Percentiles rank a stretch among this genome's conserved stretches.
Evolutionary conservation across 2,797 vertebrate species (phyloP).

Genomic region (Sphenopsis melanotis): DNA sequence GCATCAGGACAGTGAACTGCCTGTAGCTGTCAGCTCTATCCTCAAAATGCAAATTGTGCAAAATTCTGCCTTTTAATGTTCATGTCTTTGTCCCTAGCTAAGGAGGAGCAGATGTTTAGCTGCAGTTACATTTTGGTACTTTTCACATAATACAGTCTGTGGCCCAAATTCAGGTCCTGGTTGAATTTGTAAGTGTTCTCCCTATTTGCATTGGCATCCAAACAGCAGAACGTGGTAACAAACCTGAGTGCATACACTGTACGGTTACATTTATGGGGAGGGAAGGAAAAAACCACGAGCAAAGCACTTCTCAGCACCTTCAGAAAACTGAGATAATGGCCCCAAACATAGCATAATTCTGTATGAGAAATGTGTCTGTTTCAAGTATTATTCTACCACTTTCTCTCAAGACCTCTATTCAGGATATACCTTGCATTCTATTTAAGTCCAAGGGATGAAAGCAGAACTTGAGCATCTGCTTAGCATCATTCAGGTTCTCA

Average conservation of each 20-base stretch:
- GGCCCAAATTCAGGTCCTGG: neutral
- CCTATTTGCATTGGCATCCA: neutral
- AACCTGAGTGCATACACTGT: neutral
- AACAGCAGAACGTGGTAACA: neutral
- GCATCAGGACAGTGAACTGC: neutral
- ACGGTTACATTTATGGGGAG: neutral
- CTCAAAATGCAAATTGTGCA: neutral
- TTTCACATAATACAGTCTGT: neutral
- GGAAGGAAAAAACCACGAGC: neutral
- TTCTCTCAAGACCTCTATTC: neutral
- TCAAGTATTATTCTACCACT: neutral
- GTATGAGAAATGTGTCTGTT: neutral
- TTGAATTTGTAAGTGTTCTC: neutral
- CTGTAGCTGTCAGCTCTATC: neutral
- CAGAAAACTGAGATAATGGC: neutral
- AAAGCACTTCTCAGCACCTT: neutral
- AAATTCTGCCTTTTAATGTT: neutral
- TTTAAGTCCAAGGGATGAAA: neutral
- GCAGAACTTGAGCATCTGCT: neutral
- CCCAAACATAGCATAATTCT: neutral
- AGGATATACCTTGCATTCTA: neutral
- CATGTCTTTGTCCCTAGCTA: neutral
- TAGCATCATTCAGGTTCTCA: neutral
- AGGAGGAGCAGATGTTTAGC: neutral
- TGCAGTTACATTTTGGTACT: neutral